phyloP scores from a whole-genome alignment of 2,113 vertebrate species.

The Corythoichthys haematopterus region DNA sequence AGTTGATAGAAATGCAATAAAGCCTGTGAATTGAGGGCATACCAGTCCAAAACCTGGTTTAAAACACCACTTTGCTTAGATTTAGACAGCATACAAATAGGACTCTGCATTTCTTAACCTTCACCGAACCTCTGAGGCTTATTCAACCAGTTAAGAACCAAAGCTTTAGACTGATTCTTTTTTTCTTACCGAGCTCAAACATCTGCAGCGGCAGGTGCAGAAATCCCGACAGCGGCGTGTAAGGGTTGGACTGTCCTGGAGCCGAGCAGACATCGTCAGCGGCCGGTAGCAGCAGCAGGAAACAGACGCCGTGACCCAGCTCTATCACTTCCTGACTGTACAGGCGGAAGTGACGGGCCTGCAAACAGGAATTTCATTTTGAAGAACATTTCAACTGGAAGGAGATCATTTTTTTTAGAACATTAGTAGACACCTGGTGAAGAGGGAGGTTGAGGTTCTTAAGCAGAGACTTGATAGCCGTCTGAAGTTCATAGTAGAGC shows the following conservation, averaged over 20 bases:
- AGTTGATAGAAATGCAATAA: too few species aligned
- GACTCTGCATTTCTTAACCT: too few species aligned
- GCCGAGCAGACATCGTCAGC: constrained; percentile 95
- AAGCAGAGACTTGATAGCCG: constrained; percentile 85
- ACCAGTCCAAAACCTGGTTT: too few species aligned
- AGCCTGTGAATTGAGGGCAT: too few species aligned
- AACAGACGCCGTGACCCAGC: constrained; percentile 92
- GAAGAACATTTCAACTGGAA: neutral
- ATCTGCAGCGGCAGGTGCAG: constrained; percentile 98
- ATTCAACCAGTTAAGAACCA: too few species aligned
- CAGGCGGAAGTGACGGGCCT: constrained; percentile 94
- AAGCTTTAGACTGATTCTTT: too few species aligned
- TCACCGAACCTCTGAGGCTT: too few species aligned
- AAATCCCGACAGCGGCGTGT: constrained; percentile 89
- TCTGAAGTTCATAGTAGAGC: constrained; percentile 90
- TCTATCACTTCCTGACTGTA: constrained; percentile 98
- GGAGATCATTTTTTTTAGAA: too few species aligned
- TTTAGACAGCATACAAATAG: too few species aligned
- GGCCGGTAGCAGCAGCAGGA: constrained; percentile 95
- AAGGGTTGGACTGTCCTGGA: constrained; percentile 96
- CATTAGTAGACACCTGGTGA: constrained; percentile 75
- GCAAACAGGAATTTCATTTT: constrained; percentile 18
- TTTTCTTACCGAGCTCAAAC: constrained; percentile 85
- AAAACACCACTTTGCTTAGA: too few species aligned
- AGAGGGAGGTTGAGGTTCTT: constrained; percentile 90